These are phyloP conservation scores for Narcine bancroftii DNA, from an alignment of 2,113 vertebrate genomes.

Conservation along the genomic window DNA sequence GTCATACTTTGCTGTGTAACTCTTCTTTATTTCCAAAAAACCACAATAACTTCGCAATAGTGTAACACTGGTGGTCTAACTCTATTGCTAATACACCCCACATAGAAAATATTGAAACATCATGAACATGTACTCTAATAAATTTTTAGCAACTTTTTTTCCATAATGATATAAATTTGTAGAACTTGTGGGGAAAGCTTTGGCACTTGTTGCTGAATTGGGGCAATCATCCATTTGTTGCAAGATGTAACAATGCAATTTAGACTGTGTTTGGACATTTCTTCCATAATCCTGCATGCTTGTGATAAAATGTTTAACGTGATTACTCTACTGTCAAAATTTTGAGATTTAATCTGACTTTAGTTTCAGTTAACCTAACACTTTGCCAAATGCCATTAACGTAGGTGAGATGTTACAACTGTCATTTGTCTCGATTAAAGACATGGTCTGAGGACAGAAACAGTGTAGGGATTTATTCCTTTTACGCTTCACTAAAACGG, in stretches of 20 bases:
- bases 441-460: not conserved
- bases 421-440: not conserved
- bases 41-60: not conserved
- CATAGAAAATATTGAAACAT: not conserved
- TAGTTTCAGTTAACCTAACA: not conserved
- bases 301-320: not conserved
- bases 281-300: not conserved
- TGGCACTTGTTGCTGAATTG: not conserved
- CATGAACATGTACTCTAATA: not conserved
- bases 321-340: not conserved
- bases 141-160: not conserved
- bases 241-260: not conserved
- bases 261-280: not conserved
- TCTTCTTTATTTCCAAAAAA: not conserved
- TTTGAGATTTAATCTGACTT: not conserved
- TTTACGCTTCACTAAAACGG: conserved; percentile 2
- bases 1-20: not conserved
- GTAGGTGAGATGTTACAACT: not conserved
- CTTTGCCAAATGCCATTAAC: conserved; percentile 11
- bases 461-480: not conserved
- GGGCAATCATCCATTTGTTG: not conserved
- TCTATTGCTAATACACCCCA: not conserved
- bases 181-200: not conserved
- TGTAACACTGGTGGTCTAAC: not conserved
- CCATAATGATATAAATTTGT: not conserved